These are phyloP conservation scores for Chloroceryle amazona DNA, from an alignment of 2,797 vertebrate genomes.

Conservation along the genomic window DNA sequence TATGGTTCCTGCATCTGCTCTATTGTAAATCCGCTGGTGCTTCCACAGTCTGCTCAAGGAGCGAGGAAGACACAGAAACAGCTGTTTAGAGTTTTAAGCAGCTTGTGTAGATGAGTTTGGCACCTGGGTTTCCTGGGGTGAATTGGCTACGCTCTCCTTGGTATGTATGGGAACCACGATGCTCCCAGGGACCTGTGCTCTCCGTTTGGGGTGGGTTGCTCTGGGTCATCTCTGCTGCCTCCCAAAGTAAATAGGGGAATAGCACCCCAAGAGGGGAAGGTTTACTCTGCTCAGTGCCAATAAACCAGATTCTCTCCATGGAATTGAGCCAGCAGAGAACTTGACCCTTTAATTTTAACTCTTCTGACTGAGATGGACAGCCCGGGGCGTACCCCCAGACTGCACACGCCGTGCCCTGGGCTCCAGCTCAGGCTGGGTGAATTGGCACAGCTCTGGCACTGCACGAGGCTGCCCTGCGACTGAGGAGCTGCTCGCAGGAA, in stretches of 20 bases:
- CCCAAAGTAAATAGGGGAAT: neutral
- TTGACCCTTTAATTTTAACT: neutral
- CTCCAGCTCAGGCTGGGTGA: rapidly evolving
- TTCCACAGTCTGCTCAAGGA: constrained; percentile 62
- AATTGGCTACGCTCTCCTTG: neutral
- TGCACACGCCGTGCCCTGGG: neutral
- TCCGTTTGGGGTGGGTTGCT: neutral
- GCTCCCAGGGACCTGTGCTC: neutral
- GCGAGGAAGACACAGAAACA: constrained; percentile 66
- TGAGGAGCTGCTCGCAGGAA: neutral
- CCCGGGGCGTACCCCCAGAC: rapidly evolving
- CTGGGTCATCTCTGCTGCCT: neutral
- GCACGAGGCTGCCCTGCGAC: rapidly evolving
- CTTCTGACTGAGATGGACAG: neutral
- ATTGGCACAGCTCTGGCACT: rapidly evolving
- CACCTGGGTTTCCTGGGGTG: constrained; percentile 54
- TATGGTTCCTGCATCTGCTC: constrained; percentile 24
- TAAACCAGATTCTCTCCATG: neutral
- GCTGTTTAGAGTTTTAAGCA: constrained; percentile 70
- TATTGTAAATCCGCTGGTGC: constrained; percentile 54
- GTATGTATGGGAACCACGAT: neutral
- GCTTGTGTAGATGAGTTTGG: constrained; percentile 64
- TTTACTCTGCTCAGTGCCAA: neutral
- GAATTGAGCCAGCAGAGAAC: neutral
- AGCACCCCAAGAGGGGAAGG: neutral